A percentile compares a stretch with the other conserved stretches of the same genome.
Evolutionary conservation across 2,888 invertebrate genomes (phyloP).

Genomic region (Sesia bembeciformis): DNA sequence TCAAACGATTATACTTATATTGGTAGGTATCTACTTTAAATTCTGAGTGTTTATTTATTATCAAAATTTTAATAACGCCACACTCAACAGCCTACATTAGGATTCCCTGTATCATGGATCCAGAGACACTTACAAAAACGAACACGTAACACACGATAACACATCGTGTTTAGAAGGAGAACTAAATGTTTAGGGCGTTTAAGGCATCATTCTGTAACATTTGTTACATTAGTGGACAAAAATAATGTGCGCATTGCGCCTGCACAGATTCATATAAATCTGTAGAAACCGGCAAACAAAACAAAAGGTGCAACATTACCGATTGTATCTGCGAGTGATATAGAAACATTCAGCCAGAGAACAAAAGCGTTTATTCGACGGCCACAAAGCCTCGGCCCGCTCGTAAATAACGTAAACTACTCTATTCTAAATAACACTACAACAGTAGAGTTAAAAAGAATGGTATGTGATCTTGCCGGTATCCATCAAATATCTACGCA

Average conservation of each 20-base stretch:
- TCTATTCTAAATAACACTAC: neutral
- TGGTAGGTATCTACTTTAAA: too few species aligned
- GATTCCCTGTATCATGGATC: too few species aligned
- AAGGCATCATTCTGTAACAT: neutral
- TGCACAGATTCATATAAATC: neutral
- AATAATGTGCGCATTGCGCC: neutral
- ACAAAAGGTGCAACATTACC: constrained; percentile 28
- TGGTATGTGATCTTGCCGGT: constrained; percentile 10
- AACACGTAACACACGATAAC: too few species aligned
- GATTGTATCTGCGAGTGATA: constrained; percentile 46
- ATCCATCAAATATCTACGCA: too few species aligned
- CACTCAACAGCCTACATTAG: too few species aligned
- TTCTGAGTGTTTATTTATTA: too few species aligned
- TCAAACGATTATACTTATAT: too few species aligned
- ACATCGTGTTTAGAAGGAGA: neutral
- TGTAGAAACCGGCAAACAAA: constrained; percentile 2
- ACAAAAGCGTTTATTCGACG: constrained; percentile 37
- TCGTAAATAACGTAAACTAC: constrained; percentile 34
- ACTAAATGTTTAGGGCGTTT: neutral
- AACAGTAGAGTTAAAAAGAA: neutral
- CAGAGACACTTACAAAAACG: too few species aligned
- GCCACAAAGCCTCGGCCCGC: constrained; percentile 29
- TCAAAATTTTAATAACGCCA: too few species aligned
- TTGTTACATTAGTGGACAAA: too few species aligned
- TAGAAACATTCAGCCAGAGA: constrained; percentile 34